A percentile compares a stretch with the other conserved stretches of the same genome.
phyloP scores from a whole-genome alignment of 2,113 vertebrate genomes.

The Alexandromys fortis region DNA sequence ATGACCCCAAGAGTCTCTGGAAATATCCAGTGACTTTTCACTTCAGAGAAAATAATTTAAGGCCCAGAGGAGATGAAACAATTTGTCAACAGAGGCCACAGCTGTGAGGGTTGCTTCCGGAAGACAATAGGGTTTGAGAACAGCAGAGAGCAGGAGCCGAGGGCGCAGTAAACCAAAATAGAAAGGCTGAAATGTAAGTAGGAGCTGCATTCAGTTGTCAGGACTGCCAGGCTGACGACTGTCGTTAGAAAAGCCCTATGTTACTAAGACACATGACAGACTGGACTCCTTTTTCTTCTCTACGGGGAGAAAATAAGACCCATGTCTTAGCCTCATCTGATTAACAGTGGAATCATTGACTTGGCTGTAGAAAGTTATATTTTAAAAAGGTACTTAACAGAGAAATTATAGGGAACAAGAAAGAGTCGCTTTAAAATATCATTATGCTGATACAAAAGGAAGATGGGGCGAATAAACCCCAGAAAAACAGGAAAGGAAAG shows the following conservation, averaged over 20 bases:
- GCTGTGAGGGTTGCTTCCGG: slow-evolving; percentile 47
- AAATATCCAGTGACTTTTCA: slow-evolving; percentile 55
- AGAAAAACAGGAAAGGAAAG: background rate
- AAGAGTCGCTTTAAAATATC: slow-evolving; percentile 33
- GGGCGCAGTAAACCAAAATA: slow-evolving; percentile 15
- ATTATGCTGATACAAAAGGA: slow-evolving; percentile 15
- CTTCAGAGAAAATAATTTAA: slow-evolving; percentile 62
- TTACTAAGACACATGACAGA: background rate
- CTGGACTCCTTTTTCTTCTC: slow-evolving; percentile 12
- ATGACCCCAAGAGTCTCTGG: slow-evolving; percentile 27
- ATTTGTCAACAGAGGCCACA: slow-evolving; percentile 60
- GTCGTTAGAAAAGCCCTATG: background rate
- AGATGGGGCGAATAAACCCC: background rate
- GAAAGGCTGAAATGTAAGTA: background rate
- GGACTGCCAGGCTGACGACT: background rate
- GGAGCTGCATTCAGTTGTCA: background rate
- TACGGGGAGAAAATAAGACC: background rate
- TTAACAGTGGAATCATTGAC: background rate
- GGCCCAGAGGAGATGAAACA: slow-evolving; percentile 69
- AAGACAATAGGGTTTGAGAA: slow-evolving; percentile 44
- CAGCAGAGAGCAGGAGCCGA: background rate
- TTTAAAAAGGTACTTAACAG: background rate
- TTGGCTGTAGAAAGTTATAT: background rate
- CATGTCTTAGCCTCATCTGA: background rate
- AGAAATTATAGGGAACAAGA: background rate